Evolutionary conservation across 2,797 vertebrate genomes (phyloP).

Genomic region (Dicrostonyx torquatus): DNA sequence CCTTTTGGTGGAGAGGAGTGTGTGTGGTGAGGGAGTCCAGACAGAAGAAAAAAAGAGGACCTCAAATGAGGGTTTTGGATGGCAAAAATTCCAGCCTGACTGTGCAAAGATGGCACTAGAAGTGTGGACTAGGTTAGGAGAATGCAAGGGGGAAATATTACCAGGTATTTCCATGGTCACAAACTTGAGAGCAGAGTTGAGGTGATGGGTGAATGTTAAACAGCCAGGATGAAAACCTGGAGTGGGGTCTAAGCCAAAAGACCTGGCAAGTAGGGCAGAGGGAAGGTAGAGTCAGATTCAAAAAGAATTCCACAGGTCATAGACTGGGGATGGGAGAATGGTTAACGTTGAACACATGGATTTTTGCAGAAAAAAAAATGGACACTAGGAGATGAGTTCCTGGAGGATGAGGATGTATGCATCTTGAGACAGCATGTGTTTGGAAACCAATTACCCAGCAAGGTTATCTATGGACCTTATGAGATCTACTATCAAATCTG

Average conservation of each 20-base stretch:
- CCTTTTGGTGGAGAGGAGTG: neutral
- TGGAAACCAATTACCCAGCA: neutral
- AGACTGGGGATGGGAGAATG: no score
- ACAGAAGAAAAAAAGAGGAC: neutral
- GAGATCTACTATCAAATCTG: neutral
- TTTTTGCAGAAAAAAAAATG: neutral
- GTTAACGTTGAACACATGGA: neutral
- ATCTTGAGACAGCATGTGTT: neutral
- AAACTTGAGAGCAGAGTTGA: neutral
- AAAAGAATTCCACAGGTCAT: neutral
- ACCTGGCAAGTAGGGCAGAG: neutral
- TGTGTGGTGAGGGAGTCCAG: neutral
- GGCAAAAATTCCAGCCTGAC: neutral
- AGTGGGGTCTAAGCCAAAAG: neutral
- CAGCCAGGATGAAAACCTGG: neutral
- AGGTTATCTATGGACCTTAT: neutral
- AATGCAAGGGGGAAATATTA: neutral
- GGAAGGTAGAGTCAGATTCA: neutral
- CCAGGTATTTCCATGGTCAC: neutral
- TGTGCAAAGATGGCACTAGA: neutral
- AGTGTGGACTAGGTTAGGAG: neutral
- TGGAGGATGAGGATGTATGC: no score
- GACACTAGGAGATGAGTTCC: neutral
- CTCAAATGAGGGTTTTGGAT: neutral
- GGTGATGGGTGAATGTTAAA: neutral